These are phyloP conservation scores for Sinella curviseta DNA, from an alignment of 1,140 invertebrate species.

Conservation along the genomic window DNA sequence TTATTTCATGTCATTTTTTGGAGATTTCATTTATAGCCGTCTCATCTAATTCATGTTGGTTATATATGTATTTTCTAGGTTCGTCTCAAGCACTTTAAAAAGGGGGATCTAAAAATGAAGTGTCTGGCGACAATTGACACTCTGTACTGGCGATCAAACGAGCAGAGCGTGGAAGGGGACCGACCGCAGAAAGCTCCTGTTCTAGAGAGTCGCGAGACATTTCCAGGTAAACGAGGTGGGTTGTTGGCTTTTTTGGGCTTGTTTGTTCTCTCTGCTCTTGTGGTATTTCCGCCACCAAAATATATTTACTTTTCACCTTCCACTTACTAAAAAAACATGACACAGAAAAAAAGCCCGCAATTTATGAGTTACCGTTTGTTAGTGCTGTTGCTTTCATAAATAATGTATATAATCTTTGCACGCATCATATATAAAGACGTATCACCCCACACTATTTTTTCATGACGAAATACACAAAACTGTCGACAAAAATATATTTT, in stretches of 20 bases:
- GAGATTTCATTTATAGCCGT: too few species aligned
- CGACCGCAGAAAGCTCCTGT: constrained; percentile 64
- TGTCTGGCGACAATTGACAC: constrained; percentile 82
- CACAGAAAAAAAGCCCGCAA: too few species aligned
- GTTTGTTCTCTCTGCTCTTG: not conserved
- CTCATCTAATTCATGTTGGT: too few species aligned
- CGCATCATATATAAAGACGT: not conserved
- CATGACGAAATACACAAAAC: not conserved
- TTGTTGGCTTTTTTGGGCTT: not conserved
- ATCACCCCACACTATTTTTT: not conserved
- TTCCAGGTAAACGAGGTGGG: not conserved
- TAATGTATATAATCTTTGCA: not conserved
- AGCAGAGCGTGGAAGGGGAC: constrained; percentile 76
- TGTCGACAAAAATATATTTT: too few species aligned
- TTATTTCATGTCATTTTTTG: not conserved
- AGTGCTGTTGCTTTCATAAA: not conserved
- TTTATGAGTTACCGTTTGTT: too few species aligned
- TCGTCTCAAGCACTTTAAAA: constrained; percentile 69
- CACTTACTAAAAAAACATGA: too few species aligned
- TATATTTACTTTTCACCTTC: not conserved
- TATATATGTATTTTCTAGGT: constrained; percentile 55
- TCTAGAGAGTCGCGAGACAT: constrained; percentile 63
- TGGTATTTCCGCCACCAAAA: not conserved
- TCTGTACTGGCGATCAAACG: constrained; percentile 77
- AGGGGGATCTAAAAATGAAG: constrained; percentile 81